Evolutionary conservation across 2,797 vertebrate genomes (phyloP), one percentile per base, ranked within the genome.

Genomic region (Paedocypris micromegethes): DNA sequence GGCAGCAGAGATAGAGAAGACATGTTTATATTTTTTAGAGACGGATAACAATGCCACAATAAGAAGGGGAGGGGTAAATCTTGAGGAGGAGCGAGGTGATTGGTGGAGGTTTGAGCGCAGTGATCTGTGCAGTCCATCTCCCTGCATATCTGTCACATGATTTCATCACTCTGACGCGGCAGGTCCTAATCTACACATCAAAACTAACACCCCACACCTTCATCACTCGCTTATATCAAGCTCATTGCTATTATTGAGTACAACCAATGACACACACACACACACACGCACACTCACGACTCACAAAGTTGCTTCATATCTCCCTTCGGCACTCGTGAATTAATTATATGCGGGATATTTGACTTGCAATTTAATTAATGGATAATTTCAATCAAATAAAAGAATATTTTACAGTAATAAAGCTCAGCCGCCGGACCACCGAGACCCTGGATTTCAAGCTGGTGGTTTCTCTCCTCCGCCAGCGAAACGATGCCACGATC

Each of bases 401-500:
- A 23, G 23, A 23, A 23, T 23, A 23, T 23, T 23, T 23, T 23
- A 23, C 23, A 23, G 23, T 23, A 23, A 23, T 38, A 58, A 51
- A 45, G 6, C 8, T 62, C 23, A 23, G 23, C 23, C 1, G 23
- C 23, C 23, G 23, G 23, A 23, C 23, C 23, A 23, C 23, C 23
- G 23, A 23, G 23, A 23, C 23, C 23, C 23, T 23, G 23, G 23
- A 23, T 3, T 5, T 38, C 53, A 57, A 38, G 23, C 46, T 49
- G 41, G 42, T 52, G 40, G 60, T 64, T 56, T 2, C 41, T 40
- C 79, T 81, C 68, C 72, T 75, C 76, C 77, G 74, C 75, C 58
- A 67, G 80, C 74, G 58, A 72, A 66, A 70, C 78, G 77, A 84
- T 81, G 80, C 81, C 81, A 83, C 62, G 78, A 86, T 86, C 80